Evolutionary conservation across 2,113 vertebrate species (phyloP), one percentile per base, ranked within the genome.

Genomic region (Rhipidura dahli): DNA sequence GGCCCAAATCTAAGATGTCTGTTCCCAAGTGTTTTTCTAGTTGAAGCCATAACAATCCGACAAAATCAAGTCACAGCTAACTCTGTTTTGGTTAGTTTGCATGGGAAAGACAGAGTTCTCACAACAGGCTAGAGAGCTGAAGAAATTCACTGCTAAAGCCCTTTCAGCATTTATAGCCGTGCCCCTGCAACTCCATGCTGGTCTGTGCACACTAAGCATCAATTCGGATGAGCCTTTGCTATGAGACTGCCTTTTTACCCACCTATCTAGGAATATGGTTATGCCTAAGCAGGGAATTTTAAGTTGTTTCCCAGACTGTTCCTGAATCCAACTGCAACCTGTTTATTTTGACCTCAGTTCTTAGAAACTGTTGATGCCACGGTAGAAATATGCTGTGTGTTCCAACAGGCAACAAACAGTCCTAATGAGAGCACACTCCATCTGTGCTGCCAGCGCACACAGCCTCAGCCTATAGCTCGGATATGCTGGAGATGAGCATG

Each of bases 291-390:
- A 70, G 77, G 75, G 71, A 93, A 75, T 71, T 71, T 92, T 64
- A 81, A 86, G 85, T 86, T 77, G 85, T 44, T 45, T 78, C 75
- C 69, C 66, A 77, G 94, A 31, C 82, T 84, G 94, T 90, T 97
- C 91, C 88, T 44, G 47, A 35, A 73, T 86, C 42, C 95, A 91
- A 87, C 93, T 80, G 91, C 94, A 88, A 92, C 93, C 91, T 97
- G 97, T 97, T 98, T 97, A 96, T 97, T 97, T 93, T 97, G 97
- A 98, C 98, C 98, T 91, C 96, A 78, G 96, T 95, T 97, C 97
- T 92, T 86, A 89, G 84, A 96, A 97, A 97, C 92, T 96, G 97
- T 95, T 97, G 95, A 86, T 97, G 91, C 96, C 97, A 96, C 59
- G 66, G 93, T 60, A 90, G 96, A 97, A 98, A 96, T 95, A 96